phyloP scores from a whole-genome alignment of 2,113 vertebrate genomes.

The Sander lucioperca region DNA sequence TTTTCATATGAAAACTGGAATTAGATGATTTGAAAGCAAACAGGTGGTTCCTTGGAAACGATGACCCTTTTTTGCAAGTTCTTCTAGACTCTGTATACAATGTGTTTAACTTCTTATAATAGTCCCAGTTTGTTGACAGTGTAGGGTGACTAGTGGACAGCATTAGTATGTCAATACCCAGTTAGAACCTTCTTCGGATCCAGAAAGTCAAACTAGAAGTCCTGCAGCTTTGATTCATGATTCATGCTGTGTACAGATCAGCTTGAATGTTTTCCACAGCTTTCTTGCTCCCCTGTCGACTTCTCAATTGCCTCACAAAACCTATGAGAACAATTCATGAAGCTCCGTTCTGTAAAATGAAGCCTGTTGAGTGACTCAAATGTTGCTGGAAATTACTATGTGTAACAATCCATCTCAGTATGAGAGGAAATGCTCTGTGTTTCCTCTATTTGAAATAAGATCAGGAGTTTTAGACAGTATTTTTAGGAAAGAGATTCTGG shows the following conservation, averaged over 20 bases:
- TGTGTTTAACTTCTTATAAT: not conserved
- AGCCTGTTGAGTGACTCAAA: constrained; percentile 35
- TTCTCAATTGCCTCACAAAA: constrained; percentile 56
- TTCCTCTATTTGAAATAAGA: constrained; percentile 12
- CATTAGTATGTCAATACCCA: constrained; percentile 10
- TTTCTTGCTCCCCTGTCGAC: constrained; percentile 52
- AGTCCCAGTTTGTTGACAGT: constrained; percentile 16
- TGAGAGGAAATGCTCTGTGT: constrained; percentile 18
- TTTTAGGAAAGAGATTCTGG: not conserved
- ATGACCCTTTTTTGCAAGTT: not conserved
- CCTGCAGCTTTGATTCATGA: constrained; percentile 44
- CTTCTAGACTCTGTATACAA: not conserved
- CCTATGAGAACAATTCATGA: constrained; percentile 48
- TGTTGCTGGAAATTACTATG: constrained; percentile 37
- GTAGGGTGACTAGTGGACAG: not conserved
- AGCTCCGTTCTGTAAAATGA: constrained; percentile 30
- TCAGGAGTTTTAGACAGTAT: not conserved
- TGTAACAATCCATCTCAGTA: constrained; percentile 32
- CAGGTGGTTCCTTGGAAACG: constrained; percentile 40
- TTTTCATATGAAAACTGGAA: constrained; percentile 60
- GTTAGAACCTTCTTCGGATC: constrained; percentile 28
- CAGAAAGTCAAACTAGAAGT: constrained; percentile 36
- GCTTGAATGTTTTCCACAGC: constrained; percentile 63
- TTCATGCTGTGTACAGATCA: constrained; percentile 47
- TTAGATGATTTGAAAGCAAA: constrained; percentile 54